Evolutionary conservation across 2,113 vertebrate species (phyloP).

Genomic region (Formicarius rufipectus): DNA sequence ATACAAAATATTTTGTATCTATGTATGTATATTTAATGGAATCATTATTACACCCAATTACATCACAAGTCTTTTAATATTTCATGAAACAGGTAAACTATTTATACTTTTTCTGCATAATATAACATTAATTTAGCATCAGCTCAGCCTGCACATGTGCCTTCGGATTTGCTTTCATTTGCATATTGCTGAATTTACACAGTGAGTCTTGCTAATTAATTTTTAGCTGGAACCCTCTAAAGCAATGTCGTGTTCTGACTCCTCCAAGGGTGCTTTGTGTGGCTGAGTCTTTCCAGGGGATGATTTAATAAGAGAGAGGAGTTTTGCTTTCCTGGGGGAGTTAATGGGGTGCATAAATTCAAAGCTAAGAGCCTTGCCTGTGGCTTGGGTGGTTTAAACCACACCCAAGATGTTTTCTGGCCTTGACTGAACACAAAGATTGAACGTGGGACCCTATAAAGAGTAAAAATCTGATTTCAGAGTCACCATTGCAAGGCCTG

Average conservation of each 20-base stretch:
- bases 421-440: neutral
- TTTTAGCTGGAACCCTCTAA: slow-evolving; percentile 15
- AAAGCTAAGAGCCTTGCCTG: neutral
- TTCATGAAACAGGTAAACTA: slow-evolving; percentile 49
- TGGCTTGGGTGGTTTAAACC: neutral
- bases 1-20: neutral
- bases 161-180: slow-evolving; percentile 29
- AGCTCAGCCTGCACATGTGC: neutral
- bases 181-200: slow-evolving; percentile 43
- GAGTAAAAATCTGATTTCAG: neutral
- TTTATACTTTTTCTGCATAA: slow-evolving; percentile 21
- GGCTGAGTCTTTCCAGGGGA: neutral
- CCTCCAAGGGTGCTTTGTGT: neutral
- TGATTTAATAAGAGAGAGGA: slow-evolving; percentile 29
- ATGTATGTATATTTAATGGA: neutral
- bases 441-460: neutral
- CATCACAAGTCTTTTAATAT: neutral
- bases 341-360: slow-evolving; percentile 42
- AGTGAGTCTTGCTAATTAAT: slow-evolving; percentile 40
- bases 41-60: slow-evolving; percentile 9
- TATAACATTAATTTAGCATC: neutral
- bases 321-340: neutral
- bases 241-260: neutral
- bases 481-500: neutral
- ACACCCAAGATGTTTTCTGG: neutral